Conservation (phyloP, 2,888 invertebrate genomes). For the Adineta ricciae region DNA sequence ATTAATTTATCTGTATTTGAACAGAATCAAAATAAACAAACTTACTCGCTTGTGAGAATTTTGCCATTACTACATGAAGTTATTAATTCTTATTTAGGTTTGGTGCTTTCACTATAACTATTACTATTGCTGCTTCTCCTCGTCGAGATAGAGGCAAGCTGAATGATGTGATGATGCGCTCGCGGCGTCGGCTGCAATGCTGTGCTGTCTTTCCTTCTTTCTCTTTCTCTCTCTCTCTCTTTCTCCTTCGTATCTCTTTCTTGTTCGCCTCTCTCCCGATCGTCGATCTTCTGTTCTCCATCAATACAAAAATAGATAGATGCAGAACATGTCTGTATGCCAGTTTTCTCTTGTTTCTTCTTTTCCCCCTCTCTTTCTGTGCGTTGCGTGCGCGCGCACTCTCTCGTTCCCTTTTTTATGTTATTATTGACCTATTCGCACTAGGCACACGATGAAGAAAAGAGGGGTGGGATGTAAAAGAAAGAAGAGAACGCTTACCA, state of each 20-base stretch:
- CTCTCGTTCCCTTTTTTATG: not conserved
- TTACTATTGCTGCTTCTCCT: not conserved
- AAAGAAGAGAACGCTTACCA: not conserved
- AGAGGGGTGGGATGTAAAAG: too few species aligned
- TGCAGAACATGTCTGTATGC: not conserved
- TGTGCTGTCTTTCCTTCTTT: not conserved
- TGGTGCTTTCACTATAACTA: not conserved
- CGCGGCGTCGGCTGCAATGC: not conserved
- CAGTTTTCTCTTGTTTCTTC: not conserved
- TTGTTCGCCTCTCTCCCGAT: not conserved
- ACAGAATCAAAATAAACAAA: not conserved
- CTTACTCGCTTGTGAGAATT: not conserved
- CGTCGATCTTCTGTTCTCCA: not conserved
- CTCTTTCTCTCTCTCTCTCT: not conserved
- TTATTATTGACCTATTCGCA: conserved; percentile 9
- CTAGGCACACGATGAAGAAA: not conserved
- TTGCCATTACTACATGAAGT: not conserved
- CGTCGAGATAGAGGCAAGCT: not conserved
- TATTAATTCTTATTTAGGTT: not conserved
- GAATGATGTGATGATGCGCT: conserved; percentile 9
- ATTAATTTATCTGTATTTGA: not conserved
- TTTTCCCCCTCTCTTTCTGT: not conserved
- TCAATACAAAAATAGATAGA: conserved; percentile 13
- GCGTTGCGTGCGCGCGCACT: too few species aligned
- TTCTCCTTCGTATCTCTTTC: not conserved